Evolutionary conservation across 2,888 invertebrate species (phyloP), one percentile per base, ranked within the genome.

Genomic region (Isotomurus palustris): DNA sequence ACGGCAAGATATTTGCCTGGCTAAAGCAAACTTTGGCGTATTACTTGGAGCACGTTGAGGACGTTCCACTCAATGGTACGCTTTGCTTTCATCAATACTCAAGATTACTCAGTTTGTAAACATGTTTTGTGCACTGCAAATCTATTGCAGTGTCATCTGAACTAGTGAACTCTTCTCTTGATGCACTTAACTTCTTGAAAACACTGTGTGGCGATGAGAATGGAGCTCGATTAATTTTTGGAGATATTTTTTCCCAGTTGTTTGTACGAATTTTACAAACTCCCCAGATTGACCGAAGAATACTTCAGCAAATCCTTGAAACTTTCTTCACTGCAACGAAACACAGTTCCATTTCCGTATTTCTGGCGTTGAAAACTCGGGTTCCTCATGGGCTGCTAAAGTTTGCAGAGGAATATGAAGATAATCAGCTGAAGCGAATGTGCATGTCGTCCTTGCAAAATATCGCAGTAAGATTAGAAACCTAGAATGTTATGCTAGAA

Each of bases 181-280:
- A 63, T 14, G 55, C 52, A 5, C 32, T 63, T n/a, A 47, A 55
- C 17, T 35, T 63, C 2, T 47, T 63, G 1, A 24, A 41, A 17
- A 57, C 54, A 17, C 35, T 63, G 12, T 25, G 36, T 25, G 36
- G 17, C 4, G 22, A 50, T 53, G 28, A 62, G 45, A 28, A 55
- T 45, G 41, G 60, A 50, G 54, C 60, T 1, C 36, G 51, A 14
- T 32, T 65, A 40, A 24, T 65, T 5, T 49, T 65, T 4, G 51
- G 50, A 0, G 62, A 65, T 35, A 62, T 60, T 8, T 54, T 65
- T n/a, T 36, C 59, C 14, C 62, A 65, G 10, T 43, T 56, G 14
- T 41, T 65, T 1, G 32, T 62, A 21, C 58, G 58, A 28, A 43
- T 65, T 8, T 24, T 62, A 0, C 24, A 49, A 43, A 35, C 6